Evolutionary conservation across 2,888 invertebrate species (phyloP).

Genomic region (Synanthedon vespiformis): DNA sequence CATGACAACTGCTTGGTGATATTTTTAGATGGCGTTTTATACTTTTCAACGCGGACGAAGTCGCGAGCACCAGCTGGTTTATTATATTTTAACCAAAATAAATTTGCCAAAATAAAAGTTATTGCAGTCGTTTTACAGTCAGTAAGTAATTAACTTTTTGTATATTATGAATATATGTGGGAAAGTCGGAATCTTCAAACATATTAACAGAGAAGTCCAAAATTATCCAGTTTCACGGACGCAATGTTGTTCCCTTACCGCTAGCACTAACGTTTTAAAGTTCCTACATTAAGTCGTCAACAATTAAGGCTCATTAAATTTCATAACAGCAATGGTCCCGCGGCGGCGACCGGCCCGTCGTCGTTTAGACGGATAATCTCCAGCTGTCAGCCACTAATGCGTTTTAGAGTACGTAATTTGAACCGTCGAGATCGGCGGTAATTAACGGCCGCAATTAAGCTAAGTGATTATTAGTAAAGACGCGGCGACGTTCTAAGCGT

Average conservation of each 20-base stretch:
- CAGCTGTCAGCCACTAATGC: slow-evolving; percentile 69
- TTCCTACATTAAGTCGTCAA: slow-evolving; percentile 66
- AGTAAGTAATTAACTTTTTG: too few species aligned
- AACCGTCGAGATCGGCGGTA: slow-evolving; percentile 67
- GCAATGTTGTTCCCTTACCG: slow-evolving; percentile 23
- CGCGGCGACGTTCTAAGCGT: slow-evolving; percentile 8
- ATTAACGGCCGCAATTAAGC: slow-evolving; percentile 68
- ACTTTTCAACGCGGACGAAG: too few species aligned
- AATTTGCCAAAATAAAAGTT: too few species aligned
- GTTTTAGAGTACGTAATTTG: slow-evolving; percentile 72
- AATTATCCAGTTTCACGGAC: slow-evolving; percentile 10
- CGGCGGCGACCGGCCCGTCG: slow-evolving; percentile 30
- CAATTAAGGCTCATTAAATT: slow-evolving; percentile 69
- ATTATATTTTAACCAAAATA: too few species aligned
- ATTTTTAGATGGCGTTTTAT: too few species aligned
- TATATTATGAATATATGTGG: too few species aligned
- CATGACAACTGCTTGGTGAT: too few species aligned
- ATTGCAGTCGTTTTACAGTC: too few species aligned
- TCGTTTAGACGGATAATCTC: slow-evolving; percentile 68
- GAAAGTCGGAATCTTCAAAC: too few species aligned
- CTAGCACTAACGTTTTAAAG: slow-evolving; percentile 55
- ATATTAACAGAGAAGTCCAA: slow-evolving; percentile 5
- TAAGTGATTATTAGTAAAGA: slow-evolving; percentile 65
- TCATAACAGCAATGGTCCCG: slow-evolving; percentile 59
- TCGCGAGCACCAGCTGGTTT: too few species aligned